Percentiles rank a stretch among this genome's conserved stretches.
Conservation (phyloP, 2,888 invertebrate genomes). For the Rhorus exstirpatorius region DNA sequence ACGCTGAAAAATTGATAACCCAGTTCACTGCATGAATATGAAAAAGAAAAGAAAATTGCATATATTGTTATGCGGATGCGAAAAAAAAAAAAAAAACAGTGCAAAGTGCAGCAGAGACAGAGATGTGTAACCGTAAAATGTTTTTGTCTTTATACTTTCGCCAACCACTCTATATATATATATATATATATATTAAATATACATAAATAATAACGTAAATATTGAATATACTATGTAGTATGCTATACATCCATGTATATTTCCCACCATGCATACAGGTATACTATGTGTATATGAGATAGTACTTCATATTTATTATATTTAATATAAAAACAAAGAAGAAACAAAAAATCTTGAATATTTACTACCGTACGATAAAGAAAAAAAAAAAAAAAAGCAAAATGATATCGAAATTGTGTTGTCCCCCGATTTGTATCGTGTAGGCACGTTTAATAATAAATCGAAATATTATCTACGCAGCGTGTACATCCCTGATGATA, state of each 20-base stretch:
- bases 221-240: constrained; percentile 67
- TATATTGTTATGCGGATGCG: constrained; percentile 43
- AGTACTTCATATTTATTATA: constrained; percentile 70
- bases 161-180: too few relatives aligned
- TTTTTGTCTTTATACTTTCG: constrained; percentile 70
- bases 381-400: constrained; percentile 50
- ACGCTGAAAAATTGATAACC: constrained; percentile 74
- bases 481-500: constrained; percentile 11
- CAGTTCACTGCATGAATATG: constrained; percentile 64
- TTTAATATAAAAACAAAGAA: constrained; percentile 63
- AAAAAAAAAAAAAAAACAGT: constrained; percentile 38
- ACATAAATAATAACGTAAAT: constrained; percentile 72
- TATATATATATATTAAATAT: constrained; percentile 71
- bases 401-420: constrained; percentile 83
- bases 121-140: constrained; percentile 40
- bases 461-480: constrained; percentile 82
- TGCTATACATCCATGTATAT: constrained; percentile 60
- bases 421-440: constrained; percentile 84
- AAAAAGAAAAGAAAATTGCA: constrained; percentile 47
- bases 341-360: constrained; percentile 70
- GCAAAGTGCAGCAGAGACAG: constrained; percentile 53
- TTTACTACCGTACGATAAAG: constrained; percentile 81
- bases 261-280: constrained; percentile 62
- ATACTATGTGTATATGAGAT: constrained; percentile 68
- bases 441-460: constrained; percentile 85